phyloP scores from a whole-genome alignment of 2,888 invertebrate species.

The Ormyrus rosae region DNA sequence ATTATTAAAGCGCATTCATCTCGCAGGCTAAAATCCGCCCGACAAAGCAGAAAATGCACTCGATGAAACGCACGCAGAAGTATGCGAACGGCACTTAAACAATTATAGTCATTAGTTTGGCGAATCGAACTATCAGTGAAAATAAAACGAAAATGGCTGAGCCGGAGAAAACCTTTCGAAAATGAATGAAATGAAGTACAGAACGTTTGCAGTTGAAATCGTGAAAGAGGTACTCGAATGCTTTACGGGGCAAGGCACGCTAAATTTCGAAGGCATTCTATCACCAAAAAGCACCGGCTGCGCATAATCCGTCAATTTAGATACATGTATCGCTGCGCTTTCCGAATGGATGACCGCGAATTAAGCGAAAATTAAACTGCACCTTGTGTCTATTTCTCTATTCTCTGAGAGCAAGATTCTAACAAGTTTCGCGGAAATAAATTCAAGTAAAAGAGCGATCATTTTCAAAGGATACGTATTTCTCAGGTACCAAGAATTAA shows the following conservation, averaged over 20 bases:
- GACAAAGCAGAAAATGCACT: not conserved
- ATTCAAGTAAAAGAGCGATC: no score
- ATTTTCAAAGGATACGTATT: no score
- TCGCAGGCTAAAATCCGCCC: no score
- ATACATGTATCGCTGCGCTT: slow-evolving; percentile 14
- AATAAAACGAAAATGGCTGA: not conserved
- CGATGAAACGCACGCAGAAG: not conserved
- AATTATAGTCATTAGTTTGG: not conserved
- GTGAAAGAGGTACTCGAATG: not conserved
- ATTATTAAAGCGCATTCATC: no score
- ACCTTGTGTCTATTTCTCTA: no score
- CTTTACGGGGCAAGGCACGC: not conserved
- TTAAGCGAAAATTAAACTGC: no score
- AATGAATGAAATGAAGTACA: not conserved
- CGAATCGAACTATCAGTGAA: not conserved
- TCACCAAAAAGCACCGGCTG: slow-evolving; percentile 16
- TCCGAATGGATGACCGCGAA: no score
- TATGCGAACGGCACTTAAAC: not conserved
- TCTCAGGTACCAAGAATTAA: no score
- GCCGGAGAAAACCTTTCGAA: not conserved
- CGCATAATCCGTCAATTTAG: not conserved
- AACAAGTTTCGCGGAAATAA: no score
- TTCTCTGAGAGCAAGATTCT: no score
- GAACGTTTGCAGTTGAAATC: not conserved
- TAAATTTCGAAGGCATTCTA: slow-evolving; percentile 7